phyloP scores from a whole-genome alignment of 2,113 vertebrate species.

The Campylorhamphus procurvoides region DNA sequence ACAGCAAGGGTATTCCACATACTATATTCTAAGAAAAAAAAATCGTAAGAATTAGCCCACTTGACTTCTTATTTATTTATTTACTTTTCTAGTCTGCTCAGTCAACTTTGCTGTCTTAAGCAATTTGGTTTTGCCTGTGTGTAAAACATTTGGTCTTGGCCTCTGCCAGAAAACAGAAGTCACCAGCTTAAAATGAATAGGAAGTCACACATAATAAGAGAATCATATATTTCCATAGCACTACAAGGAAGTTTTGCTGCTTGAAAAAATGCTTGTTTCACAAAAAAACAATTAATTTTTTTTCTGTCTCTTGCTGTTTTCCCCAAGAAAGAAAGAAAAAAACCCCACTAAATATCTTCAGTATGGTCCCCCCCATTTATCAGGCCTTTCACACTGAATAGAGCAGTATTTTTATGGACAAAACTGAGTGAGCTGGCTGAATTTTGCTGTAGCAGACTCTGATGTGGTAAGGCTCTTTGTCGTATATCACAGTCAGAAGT shows the following conservation, averaged over 20 bases:
- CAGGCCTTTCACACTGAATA: conserved; percentile 56
- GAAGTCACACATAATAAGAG: conserved; percentile 42
- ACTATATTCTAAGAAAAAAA: background rate
- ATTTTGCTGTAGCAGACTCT: conserved; percentile 64
- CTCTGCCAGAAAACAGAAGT: conserved; percentile 52
- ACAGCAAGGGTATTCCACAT: background rate
- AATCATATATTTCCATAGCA: conserved; percentile 30
- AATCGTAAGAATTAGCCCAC: background rate
- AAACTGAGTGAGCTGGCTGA: conserved; percentile 69
- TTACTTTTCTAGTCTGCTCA: background rate
- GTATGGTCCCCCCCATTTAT: conserved; percentile 62
- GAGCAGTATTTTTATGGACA: conserved; percentile 60
- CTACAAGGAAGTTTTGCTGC: conserved; percentile 26
- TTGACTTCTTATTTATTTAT: background rate
- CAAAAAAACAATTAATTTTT: conserved; percentile 47
- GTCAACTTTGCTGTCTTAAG: background rate
- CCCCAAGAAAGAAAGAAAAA: conserved; percentile 2
- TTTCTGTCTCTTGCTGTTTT: conserved; percentile 16
- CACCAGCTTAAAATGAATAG: conserved; percentile 43
- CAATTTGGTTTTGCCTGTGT: conserved; percentile 31
- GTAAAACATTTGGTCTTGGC: conserved; percentile 41
- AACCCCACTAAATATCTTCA: conserved; percentile 15
- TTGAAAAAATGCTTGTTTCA: conserved; percentile 43
- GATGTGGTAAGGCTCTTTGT: conserved; percentile 70
- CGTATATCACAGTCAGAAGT: conserved; percentile 70